Base-by-base conservation (phyloP, 2,888 invertebrate species). In the Pammene fasciana region DNA sequence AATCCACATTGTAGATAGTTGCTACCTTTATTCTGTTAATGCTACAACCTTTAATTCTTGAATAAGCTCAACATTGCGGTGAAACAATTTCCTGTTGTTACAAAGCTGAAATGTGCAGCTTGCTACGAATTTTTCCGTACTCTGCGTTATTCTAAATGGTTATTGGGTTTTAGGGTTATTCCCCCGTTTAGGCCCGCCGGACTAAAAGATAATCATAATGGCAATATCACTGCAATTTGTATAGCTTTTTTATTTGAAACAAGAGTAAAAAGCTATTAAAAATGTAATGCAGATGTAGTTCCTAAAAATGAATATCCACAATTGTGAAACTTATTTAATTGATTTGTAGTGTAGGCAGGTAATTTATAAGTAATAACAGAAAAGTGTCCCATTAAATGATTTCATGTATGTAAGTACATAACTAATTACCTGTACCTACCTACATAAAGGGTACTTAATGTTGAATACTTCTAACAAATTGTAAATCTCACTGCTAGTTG, bases 121-220 rank as follows among this genome's bases (percentile, higher is more conserved):
- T 18, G 18, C 45, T 46, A 45, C 54, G 60, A 36, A 67, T 55
- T 38, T 54, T 67, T 38, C 54, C 52, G 45, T 52, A 60, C 60
- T 60, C 60, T 67, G 46, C 61, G 61, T 62, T 56, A 56, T 61
- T 67, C 48, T 38, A 13, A 67, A 67, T 55, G 61, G 67, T 67
- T 67, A 60, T 57, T 52, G 41, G 41, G 55, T 54, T 67, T 67
- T 46, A 67, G 55, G 54, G 67, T 67, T 67, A 67, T 67, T 67
- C 54, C 38, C 45, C 45, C 61, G 55, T 67, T 60, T 46, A n/a
- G 60, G 9, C 48, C 14, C 14, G 13, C 8, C 36, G 52, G 14
- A 54, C 43, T 16, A 13, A 52, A 34, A 8, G n/a, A 18, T 38
- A 45, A 52, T 67, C 43, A 38, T 18, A 61, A 48, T 14, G 18